Conservation (phyloP, 1,140 invertebrate genomes). For the Lysiphlebus fabarum region DNA sequence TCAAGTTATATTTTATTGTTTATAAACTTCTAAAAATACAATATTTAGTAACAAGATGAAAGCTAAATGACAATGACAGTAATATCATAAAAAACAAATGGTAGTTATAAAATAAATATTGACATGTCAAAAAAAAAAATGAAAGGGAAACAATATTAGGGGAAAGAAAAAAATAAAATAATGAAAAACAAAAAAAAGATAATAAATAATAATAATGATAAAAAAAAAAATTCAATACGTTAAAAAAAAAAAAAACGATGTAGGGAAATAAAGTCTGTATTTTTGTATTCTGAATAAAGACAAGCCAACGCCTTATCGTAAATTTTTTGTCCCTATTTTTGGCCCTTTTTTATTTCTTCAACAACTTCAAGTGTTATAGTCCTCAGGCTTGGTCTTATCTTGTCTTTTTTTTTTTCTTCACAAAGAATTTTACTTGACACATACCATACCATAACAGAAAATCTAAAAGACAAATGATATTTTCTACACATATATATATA, state of each 20-base stretch:
- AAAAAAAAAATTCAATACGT: neutral
- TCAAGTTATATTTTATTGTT: no score
- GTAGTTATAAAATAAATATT: no score
- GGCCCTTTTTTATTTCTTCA: neutral
- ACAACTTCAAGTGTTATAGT: neutral
- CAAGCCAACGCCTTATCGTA: constrained; percentile 8
- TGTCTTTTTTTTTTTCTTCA: constrained; percentile 1
- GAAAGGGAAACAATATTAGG: no score
- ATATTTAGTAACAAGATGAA: no score
- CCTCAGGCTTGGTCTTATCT: constrained; percentile 15
- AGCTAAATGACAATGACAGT: no score
- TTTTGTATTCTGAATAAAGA: constrained; percentile 8
- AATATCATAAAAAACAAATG: no score
- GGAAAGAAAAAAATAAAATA: no score
- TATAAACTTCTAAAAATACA: no score
- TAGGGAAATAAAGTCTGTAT: constrained; percentile 8
- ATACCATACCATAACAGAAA: constrained; percentile 4
- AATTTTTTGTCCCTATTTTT: constrained; percentile 1
- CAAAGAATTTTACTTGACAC: neutral
- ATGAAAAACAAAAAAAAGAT: no score
- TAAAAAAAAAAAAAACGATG: neutral
- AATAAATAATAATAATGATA: no score
- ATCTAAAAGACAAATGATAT: constrained; percentile 8
- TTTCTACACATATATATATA: no score
- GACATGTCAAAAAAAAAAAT: no score